Percentiles rank a stretch among this genome's conserved stretches.
Conservation (phyloP, 1,140 invertebrate genomes). For the Pseudobourletiella spinata region DNA sequence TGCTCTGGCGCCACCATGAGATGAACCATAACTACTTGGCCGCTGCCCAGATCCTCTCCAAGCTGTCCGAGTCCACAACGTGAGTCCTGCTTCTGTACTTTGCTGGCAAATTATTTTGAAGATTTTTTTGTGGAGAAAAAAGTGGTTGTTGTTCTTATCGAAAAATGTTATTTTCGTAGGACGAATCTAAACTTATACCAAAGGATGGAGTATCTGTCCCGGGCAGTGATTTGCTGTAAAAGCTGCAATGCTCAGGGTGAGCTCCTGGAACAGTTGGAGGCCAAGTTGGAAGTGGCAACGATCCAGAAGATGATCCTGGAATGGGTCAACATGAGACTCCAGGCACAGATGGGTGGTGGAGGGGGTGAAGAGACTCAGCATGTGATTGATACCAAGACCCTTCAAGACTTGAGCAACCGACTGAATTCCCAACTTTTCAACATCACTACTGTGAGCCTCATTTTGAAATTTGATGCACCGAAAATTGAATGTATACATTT, state of each 20-base stretch:
- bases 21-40: constrained; percentile 80
- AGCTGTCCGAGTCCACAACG: constrained; percentile 72
- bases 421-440: constrained; percentile 50
- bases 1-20: constrained; percentile 95
- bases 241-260: constrained; percentile 67
- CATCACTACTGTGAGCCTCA: constrained; percentile 45
- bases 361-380: constrained; percentile 38
- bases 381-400: constrained; percentile 41
- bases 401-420: constrained; percentile 41
- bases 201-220: constrained; percentile 79
- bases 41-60: constrained; percentile 83
- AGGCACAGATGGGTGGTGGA: constrained; percentile 44
- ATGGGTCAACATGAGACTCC: constrained; percentile 11
- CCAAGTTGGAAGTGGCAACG: constrained; percentile 78
- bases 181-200: constrained; percentile 49
- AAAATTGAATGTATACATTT: constrained; percentile 46
- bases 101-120: not conserved
- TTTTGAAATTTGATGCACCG: too few relatives aligned
- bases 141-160: too few relatives aligned
- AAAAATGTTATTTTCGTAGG: constrained; percentile 44
- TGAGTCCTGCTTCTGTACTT: constrained; percentile 46
- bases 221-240: constrained; percentile 90
- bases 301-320: constrained; percentile 56
- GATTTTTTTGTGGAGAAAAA: too few relatives aligned
- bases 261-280: constrained; percentile 83